Evolutionary conservation across 1,140 invertebrate species (phyloP), one percentile per base, ranked within the genome.

Genomic region (Diabrotica virgifera): DNA sequence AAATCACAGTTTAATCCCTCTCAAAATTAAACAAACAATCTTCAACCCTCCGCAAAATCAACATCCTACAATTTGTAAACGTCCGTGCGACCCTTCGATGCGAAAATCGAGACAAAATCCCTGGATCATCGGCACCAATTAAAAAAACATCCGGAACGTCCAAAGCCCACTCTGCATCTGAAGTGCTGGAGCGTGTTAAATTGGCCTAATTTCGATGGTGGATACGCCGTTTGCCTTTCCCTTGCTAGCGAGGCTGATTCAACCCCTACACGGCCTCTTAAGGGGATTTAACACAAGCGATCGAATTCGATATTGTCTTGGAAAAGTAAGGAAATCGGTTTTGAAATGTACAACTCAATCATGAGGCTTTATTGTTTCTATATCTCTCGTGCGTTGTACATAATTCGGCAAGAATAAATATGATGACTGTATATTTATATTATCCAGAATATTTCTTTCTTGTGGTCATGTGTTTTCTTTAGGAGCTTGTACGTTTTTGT

Each of bases 101-200:
- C 40, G 40, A 46, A 46, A 46, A 46, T 46, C n/a, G 40, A 46
- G 52, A 12, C 24, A 36, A 36, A 36, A 57, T 36, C 35, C 55
- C n/a, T n/a, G 24, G 55, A 40, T 57, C 55, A 57, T 36, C 55
- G 36, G 36, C n/a, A 57, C 37, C 55, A 57, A 36, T 57, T 57
- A 57, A 12, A 57, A 57, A 57, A 57, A 57, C 36, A 57, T 57
- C 55, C 55, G 55, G 24, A 14, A 24, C 11, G 24, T 36, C 55
- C 24, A 36, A 46, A 46, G 10, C 36, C 12, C 24, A 37, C 24
- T 24, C 24, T 36, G 37, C 5, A 57, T 57, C 55, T 57, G 55
- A 57, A 57, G 55, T 36, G 55, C 35, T 36, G 55, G 37, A 57
- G 55, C 55, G 55, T 57, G 55, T 57, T 37, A 36, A 57, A 57